phyloP scores from a whole-genome alignment of 2,797 vertebrate species.

The Mormyrops attenuatus region DNA sequence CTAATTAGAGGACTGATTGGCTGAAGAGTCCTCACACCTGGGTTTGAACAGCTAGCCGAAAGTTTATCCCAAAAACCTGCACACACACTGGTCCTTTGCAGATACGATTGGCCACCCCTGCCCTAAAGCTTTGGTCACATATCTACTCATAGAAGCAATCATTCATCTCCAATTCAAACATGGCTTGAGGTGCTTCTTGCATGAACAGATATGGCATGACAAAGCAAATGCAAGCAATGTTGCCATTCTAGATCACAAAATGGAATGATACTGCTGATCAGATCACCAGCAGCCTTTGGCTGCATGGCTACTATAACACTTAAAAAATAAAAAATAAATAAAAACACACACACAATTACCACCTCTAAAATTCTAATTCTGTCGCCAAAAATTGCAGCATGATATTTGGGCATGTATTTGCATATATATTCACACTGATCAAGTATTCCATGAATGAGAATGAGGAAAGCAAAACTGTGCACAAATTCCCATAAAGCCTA shows the following conservation, averaged over 20 bases:
- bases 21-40: too few species aligned
- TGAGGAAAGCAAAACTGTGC: neutral
- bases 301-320: neutral
- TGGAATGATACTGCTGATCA: neutral
- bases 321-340: neutral
- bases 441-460: neutral
- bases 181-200: neutral
- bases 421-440: neutral
- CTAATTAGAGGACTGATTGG: too few species aligned
- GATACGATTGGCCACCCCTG: too few species aligned
- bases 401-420: neutral
- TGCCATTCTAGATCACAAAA: neutral
- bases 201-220: neutral
- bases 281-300: neutral
- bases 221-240: neutral
- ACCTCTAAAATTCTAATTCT: neutral
- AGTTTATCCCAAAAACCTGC: too few species aligned
- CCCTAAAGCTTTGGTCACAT: neutral
- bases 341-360: neutral
- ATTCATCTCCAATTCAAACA: slow-evolving; percentile 15
- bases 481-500: neutral
- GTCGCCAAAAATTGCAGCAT: neutral
- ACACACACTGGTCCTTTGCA: too few species aligned
- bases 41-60: too few species aligned
- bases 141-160: neutral